Evolutionary conservation across 30 jellyfish, hydroid and myxozoan species (phyloP), one percentile per base, ranked within the genome.

Genomic region (Aurelia aurita complex sp. Pacific): DNA sequence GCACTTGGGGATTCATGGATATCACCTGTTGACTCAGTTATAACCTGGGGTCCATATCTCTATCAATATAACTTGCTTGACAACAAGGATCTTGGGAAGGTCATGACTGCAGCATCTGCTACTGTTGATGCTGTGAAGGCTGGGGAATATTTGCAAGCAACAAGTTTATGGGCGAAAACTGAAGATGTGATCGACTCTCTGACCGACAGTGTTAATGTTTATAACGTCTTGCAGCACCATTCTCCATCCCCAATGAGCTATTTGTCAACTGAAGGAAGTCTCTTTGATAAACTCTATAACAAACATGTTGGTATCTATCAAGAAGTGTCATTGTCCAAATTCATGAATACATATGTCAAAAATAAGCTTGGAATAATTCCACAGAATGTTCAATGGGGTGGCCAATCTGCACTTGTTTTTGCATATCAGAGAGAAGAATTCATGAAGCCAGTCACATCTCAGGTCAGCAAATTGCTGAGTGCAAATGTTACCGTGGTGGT

Each of bases 1-100:
- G 98, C 96, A 1, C 85, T 91, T 4, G 98, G 98, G 34, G 98
- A 91, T 60, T 91, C 98, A 36, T 91, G 98, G 98, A 91, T 91
- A 64, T 91, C 98, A 15, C 88, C 95, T 54, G 94, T 91, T 43
- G 98, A 91, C 74, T 91, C 98, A n/a, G 98, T 91, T 7, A 76
- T 80, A 67, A 91, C 98, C 18, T 91, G 98, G 98, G 98, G 91
- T 16, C 98, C 98, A 7, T 91, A 79, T 52, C 74, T 91, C 65
- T 91, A 91, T 38, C 96, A 87, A 74, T 91, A 36, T 69, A 91
- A 91, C 65, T 79, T 91, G 17, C 85, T 91, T 34, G 98, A 91
- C 67, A 55, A 79, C 42, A 74, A 55, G 46, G 94, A 76, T 61
- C 76, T 85, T 38, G 67, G 33, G 19, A 53, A 60, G 5, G 98